These are phyloP conservation scores for Ormyrus rosae DNA, from an alignment of 2,888 invertebrate genomes.

Conservation along the genomic window DNA sequence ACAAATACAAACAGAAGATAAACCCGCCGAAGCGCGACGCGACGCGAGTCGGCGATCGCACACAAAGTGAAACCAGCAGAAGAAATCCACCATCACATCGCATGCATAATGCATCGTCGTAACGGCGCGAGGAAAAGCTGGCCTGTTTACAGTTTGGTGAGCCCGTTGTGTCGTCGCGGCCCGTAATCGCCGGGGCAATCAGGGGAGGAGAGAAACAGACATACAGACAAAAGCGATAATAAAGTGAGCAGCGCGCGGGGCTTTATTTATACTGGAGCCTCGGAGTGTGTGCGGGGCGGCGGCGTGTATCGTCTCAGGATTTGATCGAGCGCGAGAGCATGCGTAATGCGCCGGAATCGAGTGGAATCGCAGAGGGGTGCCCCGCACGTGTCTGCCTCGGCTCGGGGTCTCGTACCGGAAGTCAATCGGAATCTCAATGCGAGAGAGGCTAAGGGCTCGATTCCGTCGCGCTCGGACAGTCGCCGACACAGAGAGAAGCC, in stretches of 20 bases:
- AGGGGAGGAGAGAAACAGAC: neutral
- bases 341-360: conserved; percentile 73
- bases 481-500: conserved; percentile 52
- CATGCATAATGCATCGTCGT: neutral
- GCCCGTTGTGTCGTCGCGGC: neutral
- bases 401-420: conserved; percentile 57
- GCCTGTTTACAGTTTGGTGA: conserved; percentile 31
- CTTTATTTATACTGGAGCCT: conserved; percentile 42
- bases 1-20: no score
- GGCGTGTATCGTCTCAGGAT: conserved; percentile 35
- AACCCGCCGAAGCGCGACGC: no score
- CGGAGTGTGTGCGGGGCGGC: conserved; percentile 16
- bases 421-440: conserved; percentile 66
- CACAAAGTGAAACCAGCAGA: no score
- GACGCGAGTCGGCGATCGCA: no score
- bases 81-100: no score
- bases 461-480: conserved; percentile 45
- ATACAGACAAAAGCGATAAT: conserved; percentile 51
- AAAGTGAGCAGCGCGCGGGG: conserved; percentile 48
- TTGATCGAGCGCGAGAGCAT: conserved; percentile 58
- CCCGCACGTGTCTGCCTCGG: neutral
- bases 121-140: conserved; percentile 28
- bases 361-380: conserved; percentile 63
- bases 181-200: neutral
- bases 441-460: conserved; percentile 26